Evolutionary conservation across 2,797 vertebrate genomes (phyloP).

Genomic region (Poeciliopsis paucimaculata): DNA sequence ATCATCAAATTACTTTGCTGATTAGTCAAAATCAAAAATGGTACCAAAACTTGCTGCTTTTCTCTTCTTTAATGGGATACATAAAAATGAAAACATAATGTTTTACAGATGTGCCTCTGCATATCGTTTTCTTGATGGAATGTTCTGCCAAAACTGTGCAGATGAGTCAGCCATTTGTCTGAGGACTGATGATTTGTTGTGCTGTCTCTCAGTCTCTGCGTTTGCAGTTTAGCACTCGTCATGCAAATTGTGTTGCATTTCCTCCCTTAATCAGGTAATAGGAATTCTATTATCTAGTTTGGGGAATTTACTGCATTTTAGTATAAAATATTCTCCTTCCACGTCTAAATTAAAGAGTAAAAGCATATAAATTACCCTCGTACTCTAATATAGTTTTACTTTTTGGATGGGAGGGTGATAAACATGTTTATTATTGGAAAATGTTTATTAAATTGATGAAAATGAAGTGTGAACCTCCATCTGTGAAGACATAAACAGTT

Average conservation of each 20-base stretch:
- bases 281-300: background rate
- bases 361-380: background rate
- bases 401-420: background rate
- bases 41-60: background rate
- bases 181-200: constrained; percentile 28
- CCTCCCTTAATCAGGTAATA: background rate
- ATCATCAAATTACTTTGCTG: background rate
- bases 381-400: background rate
- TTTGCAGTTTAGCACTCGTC: constrained; percentile 4
- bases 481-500: background rate
- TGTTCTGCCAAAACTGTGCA: constrained; percentile 28
- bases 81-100: constrained; percentile 43
- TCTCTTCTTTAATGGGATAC: background rate
- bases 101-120: constrained; percentile 36
- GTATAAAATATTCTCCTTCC: background rate
- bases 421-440: background rate
- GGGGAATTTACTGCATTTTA: background rate
- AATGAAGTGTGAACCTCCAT: background rate
- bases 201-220: constrained; percentile 5
- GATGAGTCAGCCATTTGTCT: constrained; percentile 29
- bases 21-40: constrained; percentile 18
- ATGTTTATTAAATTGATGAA: background rate
- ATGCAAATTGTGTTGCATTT: background rate
- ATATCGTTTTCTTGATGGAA: constrained; percentile 23
- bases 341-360: background rate